Conservation (phyloP, 1,140 invertebrate species). For the Drosophila eugracilis region DNA sequence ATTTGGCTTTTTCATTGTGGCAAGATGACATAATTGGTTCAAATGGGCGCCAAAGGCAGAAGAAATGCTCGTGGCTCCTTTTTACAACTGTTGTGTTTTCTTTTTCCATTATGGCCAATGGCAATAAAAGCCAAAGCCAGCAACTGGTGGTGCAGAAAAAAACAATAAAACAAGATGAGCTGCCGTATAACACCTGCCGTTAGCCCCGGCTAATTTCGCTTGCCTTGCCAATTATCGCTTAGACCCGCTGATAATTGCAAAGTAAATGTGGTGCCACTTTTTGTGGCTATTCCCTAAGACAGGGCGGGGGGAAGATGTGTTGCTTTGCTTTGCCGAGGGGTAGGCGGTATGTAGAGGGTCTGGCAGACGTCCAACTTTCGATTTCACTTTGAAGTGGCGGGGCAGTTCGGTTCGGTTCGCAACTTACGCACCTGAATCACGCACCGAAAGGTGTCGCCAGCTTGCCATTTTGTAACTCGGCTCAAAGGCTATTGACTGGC, state of each 20-base stretch:
- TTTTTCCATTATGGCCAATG: constrained; percentile 36
- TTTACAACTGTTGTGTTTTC: constrained; percentile 46
- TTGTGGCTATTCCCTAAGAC: not conserved
- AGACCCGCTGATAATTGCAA: constrained; percentile 44
- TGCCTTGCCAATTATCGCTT: constrained; percentile 53
- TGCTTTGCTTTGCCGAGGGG: not conserved
- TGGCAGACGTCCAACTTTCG: constrained; percentile 53
- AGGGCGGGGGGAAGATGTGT: too few species aligned
- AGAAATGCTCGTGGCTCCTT: constrained; percentile 25
- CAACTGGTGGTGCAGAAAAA: constrained; percentile 2
- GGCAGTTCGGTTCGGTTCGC: not conserved
- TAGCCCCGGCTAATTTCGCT: constrained; percentile 33
- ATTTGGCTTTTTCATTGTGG: constrained; percentile 39
- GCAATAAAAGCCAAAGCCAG: constrained; percentile 6
- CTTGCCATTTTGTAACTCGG: constrained; percentile 24
- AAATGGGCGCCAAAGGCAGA: constrained; percentile 21
- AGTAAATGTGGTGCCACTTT: constrained; percentile 40
- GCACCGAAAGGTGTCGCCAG: constrained; percentile 14
- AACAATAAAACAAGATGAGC: constrained; percentile 33
- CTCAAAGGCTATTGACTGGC: constrained; percentile 7
- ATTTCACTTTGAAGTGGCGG: constrained; percentile 56
- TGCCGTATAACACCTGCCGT: constrained; percentile 42
- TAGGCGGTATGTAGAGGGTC: not conserved
- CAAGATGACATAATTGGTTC: constrained; percentile 62
- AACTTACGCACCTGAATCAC: constrained; percentile 36